A percentile compares a stretch with the other conserved stretches of the same genome.
Evolutionary conservation across 2,888 invertebrate genomes (phyloP).

Genomic region (Bombyx huttoni): DNA sequence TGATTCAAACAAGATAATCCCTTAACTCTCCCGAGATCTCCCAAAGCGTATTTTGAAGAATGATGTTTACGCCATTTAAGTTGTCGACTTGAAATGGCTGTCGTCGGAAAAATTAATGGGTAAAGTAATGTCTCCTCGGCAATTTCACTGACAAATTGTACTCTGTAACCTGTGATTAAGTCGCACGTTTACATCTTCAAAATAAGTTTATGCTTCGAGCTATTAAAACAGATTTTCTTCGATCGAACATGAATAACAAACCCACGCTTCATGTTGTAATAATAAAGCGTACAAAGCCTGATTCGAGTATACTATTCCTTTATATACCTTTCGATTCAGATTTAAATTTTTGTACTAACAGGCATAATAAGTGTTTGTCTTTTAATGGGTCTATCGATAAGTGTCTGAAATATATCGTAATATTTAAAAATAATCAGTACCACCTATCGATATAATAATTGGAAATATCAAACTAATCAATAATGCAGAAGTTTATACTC

Average conservation of each 20-base stretch:
- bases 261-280: background rate
- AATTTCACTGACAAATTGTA: slow-evolving; percentile 35
- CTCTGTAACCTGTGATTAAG: slow-evolving; percentile 25
- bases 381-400: too few relatives aligned
- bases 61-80: slow-evolving; percentile 36
- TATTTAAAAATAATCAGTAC: too few relatives aligned
- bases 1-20: slow-evolving; percentile 38
- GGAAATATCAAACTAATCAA: too few relatives aligned
- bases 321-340: too few relatives aligned
- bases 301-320: background rate
- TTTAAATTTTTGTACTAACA: too few relatives aligned
- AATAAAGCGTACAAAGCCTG: background rate
- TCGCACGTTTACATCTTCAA: slow-evolving; percentile 24
- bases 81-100: slow-evolving; percentile 32
- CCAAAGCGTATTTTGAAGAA: slow-evolving; percentile 28
- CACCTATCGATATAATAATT: too few relatives aligned
- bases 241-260: background rate
- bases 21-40: slow-evolving; percentile 25
- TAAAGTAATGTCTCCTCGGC: slow-evolving; percentile 27
- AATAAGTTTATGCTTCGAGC: slow-evolving; percentile 22
- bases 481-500: too few relatives aligned
- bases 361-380: too few relatives aligned
- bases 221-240: slow-evolving; percentile 14
- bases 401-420: too few relatives aligned
- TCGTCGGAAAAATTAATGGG: slow-evolving; percentile 46